phyloP scores from a whole-genome alignment of 2,797 vertebrate species.

The Danio albolineatus region DNA sequence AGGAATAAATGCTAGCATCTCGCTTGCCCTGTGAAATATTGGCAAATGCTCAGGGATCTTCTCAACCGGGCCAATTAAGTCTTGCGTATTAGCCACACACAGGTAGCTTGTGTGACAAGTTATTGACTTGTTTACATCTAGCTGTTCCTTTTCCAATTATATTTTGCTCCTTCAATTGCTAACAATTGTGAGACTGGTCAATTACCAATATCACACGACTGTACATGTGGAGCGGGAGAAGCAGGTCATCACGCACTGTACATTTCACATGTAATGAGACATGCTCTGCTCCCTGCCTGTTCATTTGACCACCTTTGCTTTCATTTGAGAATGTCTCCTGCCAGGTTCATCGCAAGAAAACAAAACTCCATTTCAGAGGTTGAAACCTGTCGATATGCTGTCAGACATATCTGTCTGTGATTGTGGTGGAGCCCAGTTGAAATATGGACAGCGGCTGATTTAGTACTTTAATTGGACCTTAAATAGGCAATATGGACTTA shows the following conservation, averaged over 20 bases:
- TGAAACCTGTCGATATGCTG: conserved; percentile 26
- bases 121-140: conserved; percentile 65
- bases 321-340: conserved; percentile 11
- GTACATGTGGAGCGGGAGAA: conserved; percentile 12
- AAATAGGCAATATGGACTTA: too few relatives aligned
- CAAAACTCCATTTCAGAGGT: conserved; percentile 34
- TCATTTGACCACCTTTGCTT: conserved; percentile 22
- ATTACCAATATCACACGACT: conserved; percentile 59
- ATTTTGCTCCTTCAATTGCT: conserved; percentile 57
- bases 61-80: conserved; percentile 54
- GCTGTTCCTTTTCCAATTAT: conserved; percentile 59
- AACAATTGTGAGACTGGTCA: conserved; percentile 56
- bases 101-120: conserved; percentile 57
- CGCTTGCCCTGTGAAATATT: conserved; percentile 50
- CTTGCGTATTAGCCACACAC: conserved; percentile 49
- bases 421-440: background rate
- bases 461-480: background rate
- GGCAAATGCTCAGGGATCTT: conserved; percentile 51
- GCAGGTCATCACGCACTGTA: conserved; percentile 39
- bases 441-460: background rate
- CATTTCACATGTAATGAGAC: conserved; percentile 60
- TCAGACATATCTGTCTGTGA: conserved; percentile 24
- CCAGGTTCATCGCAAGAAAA: conserved; percentile 38
- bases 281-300: conserved; percentile 46
- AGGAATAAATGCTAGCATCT: conserved; percentile 31